Conservation (phyloP, 2,113 vertebrate species). For the Onychorhynchus coronatus region DNA sequence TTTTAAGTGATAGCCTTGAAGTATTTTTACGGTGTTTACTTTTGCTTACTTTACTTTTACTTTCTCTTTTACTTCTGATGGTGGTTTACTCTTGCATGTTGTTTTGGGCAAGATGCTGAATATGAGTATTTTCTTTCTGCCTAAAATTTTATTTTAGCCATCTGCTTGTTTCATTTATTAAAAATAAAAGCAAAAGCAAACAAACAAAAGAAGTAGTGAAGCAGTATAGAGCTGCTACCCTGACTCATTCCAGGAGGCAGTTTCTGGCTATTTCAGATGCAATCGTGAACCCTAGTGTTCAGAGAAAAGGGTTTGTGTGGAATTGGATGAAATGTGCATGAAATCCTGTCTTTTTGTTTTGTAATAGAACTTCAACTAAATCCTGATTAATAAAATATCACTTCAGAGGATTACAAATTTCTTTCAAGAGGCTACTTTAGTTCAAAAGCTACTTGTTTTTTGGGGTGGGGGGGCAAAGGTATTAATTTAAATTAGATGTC, state of each 20-base stretch:
- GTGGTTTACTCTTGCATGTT: slow-evolving; percentile 46
- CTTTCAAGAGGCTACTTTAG: background rate
- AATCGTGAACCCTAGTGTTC: background rate
- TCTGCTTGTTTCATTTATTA: slow-evolving; percentile 28
- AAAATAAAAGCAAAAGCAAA: background rate
- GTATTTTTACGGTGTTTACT: background rate
- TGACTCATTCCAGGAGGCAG: background rate
- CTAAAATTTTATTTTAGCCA: slow-evolving; percentile 26
- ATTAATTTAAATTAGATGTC: background rate
- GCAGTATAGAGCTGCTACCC: background rate
- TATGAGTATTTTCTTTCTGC: slow-evolving; percentile 25
- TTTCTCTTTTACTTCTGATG: background rate
- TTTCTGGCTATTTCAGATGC: background rate
- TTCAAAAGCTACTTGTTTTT: background rate
- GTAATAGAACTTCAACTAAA: background rate
- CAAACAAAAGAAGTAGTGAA: background rate
- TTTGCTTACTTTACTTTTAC: background rate
- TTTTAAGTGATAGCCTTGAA: slow-evolving; percentile 23
- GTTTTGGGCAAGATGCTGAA: slow-evolving; percentile 52
- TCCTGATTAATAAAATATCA: background rate
- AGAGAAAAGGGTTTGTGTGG: background rate
- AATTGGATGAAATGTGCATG: background rate
- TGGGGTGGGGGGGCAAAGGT: background rate
- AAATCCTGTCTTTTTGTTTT: background rate
- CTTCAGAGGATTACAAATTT: background rate